phyloP scores from a whole-genome alignment of 1,140 invertebrate species.

The Magallana ariakensis region DNA sequence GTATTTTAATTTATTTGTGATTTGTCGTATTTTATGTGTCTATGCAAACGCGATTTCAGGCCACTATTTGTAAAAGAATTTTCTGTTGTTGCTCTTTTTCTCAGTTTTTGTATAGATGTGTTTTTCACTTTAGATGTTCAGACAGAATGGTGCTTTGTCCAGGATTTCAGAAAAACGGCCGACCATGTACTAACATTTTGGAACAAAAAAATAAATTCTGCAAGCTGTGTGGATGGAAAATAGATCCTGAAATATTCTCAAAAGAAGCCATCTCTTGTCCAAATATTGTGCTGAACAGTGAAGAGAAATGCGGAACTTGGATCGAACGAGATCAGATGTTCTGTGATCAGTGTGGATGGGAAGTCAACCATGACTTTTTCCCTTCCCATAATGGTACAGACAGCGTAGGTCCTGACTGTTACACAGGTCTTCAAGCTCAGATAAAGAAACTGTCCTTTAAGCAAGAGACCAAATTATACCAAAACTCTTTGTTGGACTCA shows the following conservation, averaged over 20 bases:
- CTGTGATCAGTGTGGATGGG: conserved; percentile 43
- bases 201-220: conserved; percentile 39
- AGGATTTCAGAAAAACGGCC: conserved; percentile 30
- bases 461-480: background rate
- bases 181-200: conserved; percentile 21
- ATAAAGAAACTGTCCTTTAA: background rate
- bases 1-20: too few species aligned
- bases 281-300: background rate
- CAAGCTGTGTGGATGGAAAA: conserved; percentile 36
- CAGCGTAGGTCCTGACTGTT: background rate
- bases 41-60: too few species aligned
- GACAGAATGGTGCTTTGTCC: conserved; percentile 27
- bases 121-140: background rate
- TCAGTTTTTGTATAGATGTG: too few species aligned
- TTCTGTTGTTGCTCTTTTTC: too few species aligned
- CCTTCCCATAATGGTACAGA: background rate
- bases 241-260: background rate
- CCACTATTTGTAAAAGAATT: too few species aligned
- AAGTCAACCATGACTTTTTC: conserved; percentile 24
- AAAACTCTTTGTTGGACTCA: too few species aligned
- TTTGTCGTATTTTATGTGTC: too few species aligned
- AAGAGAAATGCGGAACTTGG: conserved; percentile 36
- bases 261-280: conserved; percentile 33
- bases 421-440: background rate
- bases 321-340: conserved; percentile 26